Percentiles rank a stretch among this genome's conserved stretches.
phyloP scores from a whole-genome alignment of 1,140 invertebrate species.

The Campoletis sonorensis region DNA sequence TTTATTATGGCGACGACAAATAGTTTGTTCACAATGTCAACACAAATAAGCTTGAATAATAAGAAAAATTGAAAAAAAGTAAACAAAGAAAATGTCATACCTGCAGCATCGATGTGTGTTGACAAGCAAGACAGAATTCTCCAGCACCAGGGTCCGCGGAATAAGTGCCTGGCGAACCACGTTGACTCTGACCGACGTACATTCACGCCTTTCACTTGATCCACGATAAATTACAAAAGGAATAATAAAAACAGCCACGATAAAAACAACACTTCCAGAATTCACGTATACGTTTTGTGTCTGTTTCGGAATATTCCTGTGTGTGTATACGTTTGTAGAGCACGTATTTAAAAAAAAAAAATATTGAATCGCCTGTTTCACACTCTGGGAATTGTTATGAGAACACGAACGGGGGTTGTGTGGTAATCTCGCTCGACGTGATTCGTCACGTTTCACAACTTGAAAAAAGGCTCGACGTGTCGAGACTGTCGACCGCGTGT shows the following conservation, averaged over 20 bases:
- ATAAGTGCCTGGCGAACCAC: slow-evolving; percentile 59
- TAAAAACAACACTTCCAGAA: neutral
- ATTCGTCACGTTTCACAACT: slow-evolving; percentile 18
- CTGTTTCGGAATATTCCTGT: too few species aligned
- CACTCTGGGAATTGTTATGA: neutral
- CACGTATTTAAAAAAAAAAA: neutral
- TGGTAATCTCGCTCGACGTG: neutral
- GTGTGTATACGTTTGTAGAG: neutral
- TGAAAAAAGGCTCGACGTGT: slow-evolving; percentile 12
- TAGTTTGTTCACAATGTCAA: too few species aligned
- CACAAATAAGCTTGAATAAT: too few species aligned
- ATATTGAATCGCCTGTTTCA: neutral
- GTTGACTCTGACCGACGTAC: slow-evolving; percentile 60
- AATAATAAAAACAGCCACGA: too few species aligned
- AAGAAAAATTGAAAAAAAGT: too few species aligned
- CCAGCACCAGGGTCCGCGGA: slow-evolving; percentile 53
- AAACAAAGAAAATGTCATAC: slow-evolving; percentile 55
- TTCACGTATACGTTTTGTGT: neutral
- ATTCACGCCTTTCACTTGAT: slow-evolving; percentile 53
- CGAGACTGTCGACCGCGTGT: slow-evolving; percentile 25
- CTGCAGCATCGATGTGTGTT: slow-evolving; percentile 72
- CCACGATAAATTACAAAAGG: neutral
- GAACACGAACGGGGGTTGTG: neutral
- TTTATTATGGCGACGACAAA: neutral
- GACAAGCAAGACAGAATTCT: slow-evolving; percentile 60